phyloP scores from a whole-genome alignment of 2,113 vertebrate genomes.

The Dipodomys stephensi region DNA sequence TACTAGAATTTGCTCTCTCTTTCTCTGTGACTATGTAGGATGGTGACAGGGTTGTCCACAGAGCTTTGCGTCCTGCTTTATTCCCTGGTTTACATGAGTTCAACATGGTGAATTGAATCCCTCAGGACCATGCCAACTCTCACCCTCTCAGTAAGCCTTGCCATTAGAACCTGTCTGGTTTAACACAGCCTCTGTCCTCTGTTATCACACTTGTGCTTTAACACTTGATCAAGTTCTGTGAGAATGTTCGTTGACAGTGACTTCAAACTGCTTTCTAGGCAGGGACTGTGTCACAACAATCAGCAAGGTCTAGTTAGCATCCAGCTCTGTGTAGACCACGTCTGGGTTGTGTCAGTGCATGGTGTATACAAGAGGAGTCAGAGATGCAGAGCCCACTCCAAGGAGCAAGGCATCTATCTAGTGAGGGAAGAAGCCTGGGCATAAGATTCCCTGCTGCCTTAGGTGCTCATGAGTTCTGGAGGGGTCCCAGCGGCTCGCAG shows the following conservation, averaged over 20 bases:
- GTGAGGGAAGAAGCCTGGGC: not conserved
- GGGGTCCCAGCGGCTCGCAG: accelerated
- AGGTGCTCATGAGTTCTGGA: not conserved
- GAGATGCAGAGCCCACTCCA: not conserved
- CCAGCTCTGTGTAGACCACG: not conserved
- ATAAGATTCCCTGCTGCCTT: accelerated
- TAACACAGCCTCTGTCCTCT: too few relatives aligned
- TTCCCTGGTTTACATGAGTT: not conserved
- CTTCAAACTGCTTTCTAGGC: not conserved
- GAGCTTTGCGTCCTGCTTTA: not conserved
- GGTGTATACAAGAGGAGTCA: not conserved
- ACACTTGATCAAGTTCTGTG: not conserved
- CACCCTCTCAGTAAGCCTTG: not conserved
- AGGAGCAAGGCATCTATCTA: not conserved
- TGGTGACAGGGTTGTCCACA: too few relatives aligned
- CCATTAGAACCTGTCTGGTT: not conserved
- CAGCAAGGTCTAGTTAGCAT: not conserved
- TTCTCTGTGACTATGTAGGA: too few relatives aligned
- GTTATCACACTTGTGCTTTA: not conserved
- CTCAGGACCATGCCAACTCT: not conserved
- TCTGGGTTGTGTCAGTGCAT: not conserved
- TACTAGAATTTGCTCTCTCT: not conserved
- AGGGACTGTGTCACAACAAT: not conserved
- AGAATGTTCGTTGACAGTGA: not conserved
- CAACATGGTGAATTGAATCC: not conserved